phyloP scores from a whole-genome alignment of 2,797 vertebrate genomes.

The Denticeps clupeoides region DNA sequence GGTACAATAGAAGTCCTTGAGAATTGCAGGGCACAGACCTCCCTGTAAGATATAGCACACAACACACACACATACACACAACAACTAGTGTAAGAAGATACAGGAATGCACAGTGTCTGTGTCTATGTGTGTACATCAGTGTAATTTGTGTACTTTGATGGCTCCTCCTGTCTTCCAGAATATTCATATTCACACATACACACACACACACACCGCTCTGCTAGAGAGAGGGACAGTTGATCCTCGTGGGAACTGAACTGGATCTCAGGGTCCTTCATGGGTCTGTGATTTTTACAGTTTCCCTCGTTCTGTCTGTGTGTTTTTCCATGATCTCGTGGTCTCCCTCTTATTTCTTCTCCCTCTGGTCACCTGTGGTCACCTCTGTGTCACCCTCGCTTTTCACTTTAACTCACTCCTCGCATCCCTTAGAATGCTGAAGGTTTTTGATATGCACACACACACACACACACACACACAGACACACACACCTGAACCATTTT shows the following conservation, averaged over 20 bases:
- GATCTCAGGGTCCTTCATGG: slow-evolving; percentile 36
- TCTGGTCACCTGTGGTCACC: slow-evolving; percentile 2
- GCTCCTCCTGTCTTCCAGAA: slow-evolving; percentile 19
- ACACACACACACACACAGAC: not conserved
- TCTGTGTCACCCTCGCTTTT: not conserved
- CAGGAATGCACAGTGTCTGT: too few species aligned
- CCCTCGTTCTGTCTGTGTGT: not conserved
- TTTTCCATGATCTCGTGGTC: not conserved
- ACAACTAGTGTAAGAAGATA: too few species aligned
- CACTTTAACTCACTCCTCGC: not conserved
- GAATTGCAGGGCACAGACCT: too few species aligned
- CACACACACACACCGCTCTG: slow-evolving; percentile 16
- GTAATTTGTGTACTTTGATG: too few species aligned
- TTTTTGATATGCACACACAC: not conserved
- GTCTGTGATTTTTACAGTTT: not conserved
- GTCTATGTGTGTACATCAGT: too few species aligned
- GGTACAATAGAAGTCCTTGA: too few species aligned
- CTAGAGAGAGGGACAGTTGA: slow-evolving; percentile 7
- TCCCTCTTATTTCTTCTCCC: not conserved
- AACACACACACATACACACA: too few species aligned
- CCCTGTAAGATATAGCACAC: too few species aligned
- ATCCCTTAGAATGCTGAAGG: not conserved
- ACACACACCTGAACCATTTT: not conserved
- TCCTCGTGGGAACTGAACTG: slow-evolving; percentile 28
- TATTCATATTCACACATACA: not conserved